Percentiles rank a stretch among this genome's conserved stretches.
These are phyloP conservation scores for Hormaphis cornu DNA, from an alignment of 1,140 invertebrate genomes.

Conservation along the genomic window DNA sequence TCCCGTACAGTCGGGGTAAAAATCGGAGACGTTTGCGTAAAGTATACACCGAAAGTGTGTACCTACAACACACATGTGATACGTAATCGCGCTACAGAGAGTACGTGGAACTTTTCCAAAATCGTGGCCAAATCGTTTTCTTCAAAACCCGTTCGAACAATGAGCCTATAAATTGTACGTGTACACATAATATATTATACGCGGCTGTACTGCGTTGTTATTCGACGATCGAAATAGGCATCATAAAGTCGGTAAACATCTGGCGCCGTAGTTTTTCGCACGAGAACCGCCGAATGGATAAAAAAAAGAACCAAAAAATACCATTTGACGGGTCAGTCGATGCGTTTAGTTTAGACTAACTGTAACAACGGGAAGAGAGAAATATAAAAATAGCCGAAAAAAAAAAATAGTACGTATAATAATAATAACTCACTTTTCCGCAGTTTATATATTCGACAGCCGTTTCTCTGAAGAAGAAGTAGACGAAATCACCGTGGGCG, in stretches of 20 bases:
- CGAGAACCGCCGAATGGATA: neutral
- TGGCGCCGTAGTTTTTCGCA: slow-evolving; percentile 22
- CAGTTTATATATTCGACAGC: slow-evolving; percentile 94
- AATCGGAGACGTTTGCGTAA: no score
- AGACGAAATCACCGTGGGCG: slow-evolving; percentile 82
- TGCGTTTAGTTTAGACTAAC: slow-evolving; percentile 2
- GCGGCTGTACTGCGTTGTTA: neutral
- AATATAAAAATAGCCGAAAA: neutral
- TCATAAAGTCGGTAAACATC: slow-evolving; percentile 1
- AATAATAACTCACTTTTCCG: slow-evolving; percentile 60
- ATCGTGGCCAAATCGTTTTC: neutral
- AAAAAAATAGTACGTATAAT: no score
- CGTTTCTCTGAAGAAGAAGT: slow-evolving; percentile 94
- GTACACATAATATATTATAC: neutral
- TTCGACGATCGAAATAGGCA: neutral
- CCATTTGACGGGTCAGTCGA: slow-evolving; percentile 13
- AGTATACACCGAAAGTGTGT: no score
- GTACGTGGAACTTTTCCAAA: neutral
- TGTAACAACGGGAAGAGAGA: neutral
- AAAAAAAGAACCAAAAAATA: neutral
- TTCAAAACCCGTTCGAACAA: no score
- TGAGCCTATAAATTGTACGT: no score
- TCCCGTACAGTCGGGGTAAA: no score
- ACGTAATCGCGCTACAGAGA: no score
- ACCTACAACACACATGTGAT: no score